Percentiles rank a stretch among this genome's conserved stretches.
phyloP scores from a whole-genome alignment of 2,113 vertebrate species.

The Otolemur garnettii region DNA sequence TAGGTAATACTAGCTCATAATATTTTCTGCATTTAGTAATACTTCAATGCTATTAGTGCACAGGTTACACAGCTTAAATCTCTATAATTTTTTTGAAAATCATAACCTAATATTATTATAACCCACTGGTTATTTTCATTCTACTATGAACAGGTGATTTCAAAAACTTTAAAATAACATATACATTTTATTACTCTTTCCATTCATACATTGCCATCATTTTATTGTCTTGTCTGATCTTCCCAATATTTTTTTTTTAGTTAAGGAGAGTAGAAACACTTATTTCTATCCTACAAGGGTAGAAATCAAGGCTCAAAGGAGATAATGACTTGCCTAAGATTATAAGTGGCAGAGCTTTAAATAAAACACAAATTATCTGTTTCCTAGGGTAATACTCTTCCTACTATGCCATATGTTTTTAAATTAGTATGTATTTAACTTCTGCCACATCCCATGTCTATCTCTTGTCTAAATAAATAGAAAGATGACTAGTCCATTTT shows the following conservation, averaged over 20 bases:
- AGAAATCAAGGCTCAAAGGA: conserved; percentile 36
- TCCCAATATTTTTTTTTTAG: background rate
- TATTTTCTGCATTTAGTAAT: conserved; percentile 45
- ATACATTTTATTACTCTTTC: background rate
- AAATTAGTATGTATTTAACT: conserved; percentile 28
- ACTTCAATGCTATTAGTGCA: conserved; percentile 36
- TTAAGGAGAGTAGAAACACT: background rate
- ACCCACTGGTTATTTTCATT: conserved; percentile 38
- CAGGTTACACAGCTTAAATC: background rate
- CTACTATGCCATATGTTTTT: background rate
- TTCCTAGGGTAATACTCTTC: background rate
- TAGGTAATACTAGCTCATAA: background rate
- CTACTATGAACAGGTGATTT: conserved; percentile 16
- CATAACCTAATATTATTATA: conserved; percentile 45
- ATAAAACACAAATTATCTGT: conserved; percentile 38
- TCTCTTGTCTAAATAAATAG: conserved; percentile 34
- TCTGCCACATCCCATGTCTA: background rate
- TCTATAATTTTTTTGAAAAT: conserved; percentile 55
- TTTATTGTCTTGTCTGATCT: conserved; percentile 1
- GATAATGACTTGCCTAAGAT: conserved; percentile 32
- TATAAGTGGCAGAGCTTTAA: conserved; percentile 38
- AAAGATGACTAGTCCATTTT: conserved; percentile 16
- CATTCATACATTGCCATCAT: conserved; percentile 8
- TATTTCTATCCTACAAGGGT: conserved; percentile 3
- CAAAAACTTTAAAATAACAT: conserved; percentile 28